Evolutionary conservation across 2,888 invertebrate genomes (phyloP).

Genomic region (Folsomia manolachei): DNA sequence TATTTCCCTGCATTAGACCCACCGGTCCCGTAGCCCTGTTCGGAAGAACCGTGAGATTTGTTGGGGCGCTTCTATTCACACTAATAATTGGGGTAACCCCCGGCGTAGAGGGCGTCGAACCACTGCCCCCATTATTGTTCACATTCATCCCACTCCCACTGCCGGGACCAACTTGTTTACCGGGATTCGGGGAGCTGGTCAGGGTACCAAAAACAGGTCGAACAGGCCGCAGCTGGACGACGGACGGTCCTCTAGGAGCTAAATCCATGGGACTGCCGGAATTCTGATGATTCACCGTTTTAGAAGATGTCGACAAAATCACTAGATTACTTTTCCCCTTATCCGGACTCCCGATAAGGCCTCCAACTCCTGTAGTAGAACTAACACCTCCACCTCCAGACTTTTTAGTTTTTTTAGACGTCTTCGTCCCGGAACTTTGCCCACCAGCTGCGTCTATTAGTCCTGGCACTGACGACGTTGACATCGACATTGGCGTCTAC

Average conservation of each 20-base stretch:
- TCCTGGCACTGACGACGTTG: not conserved
- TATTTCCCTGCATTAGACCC: slow-evolving; percentile 48
- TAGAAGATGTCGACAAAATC: not conserved
- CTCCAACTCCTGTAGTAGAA: not conserved
- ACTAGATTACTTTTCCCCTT: not conserved
- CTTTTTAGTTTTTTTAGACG: not conserved
- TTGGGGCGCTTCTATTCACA: slow-evolving; percentile 41
- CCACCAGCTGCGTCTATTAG: not conserved
- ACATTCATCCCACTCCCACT: slow-evolving; percentile 27
- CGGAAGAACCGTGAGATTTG: slow-evolving; percentile 47
- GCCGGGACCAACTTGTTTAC: slow-evolving; percentile 23
- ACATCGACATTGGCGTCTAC: slow-evolving; percentile 1
- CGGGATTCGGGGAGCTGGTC: slow-evolving; percentile 27
- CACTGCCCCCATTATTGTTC: slow-evolving; percentile 3
- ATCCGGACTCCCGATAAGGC: not conserved
- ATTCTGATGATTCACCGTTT: not conserved
- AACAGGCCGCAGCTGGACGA: slow-evolving; percentile 48
- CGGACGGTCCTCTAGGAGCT: slow-evolving; percentile 36
- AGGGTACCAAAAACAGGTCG: slow-evolving; percentile 31
- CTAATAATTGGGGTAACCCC: slow-evolving; percentile 40
- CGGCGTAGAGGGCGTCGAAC: not conserved
- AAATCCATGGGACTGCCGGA: slow-evolving; percentile 40
- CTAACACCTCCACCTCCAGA: no score
- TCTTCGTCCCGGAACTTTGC: not conserved
- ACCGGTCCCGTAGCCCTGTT: slow-evolving; percentile 55